Conservation (phyloP, 2,113 vertebrate species). For the Oryzias woworae region DNA sequence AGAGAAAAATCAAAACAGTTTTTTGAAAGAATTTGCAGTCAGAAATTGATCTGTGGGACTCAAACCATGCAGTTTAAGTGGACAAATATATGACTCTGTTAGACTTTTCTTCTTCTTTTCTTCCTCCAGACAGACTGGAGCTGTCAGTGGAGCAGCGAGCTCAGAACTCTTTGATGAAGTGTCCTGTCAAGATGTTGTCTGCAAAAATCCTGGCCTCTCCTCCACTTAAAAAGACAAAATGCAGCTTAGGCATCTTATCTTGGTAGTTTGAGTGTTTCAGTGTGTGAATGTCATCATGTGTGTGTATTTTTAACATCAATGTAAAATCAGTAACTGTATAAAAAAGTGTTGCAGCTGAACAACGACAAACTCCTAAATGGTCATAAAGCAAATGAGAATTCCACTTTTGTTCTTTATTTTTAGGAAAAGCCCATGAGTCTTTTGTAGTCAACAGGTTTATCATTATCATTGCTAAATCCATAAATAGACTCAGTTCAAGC, state of each 20-base stretch:
- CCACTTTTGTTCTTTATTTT: no score
- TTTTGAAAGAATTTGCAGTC: slow-evolving; percentile 72
- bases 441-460: no score
- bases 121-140: slow-evolving; percentile 66
- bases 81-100: slow-evolving; percentile 44
- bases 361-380: slow-evolving; percentile 4
- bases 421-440: no score
- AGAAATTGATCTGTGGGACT: slow-evolving; percentile 51
- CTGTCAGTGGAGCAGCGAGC: slow-evolving; percentile 55
- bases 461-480: no score
- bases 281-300: slow-evolving; percentile 32
- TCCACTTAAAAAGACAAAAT: slow-evolving; percentile 49
- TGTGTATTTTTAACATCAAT: slow-evolving; percentile 46
- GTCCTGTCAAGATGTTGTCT: slow-evolving; percentile 65
- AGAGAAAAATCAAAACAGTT: slow-evolving; percentile 57
- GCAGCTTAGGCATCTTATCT: slow-evolving; percentile 55
- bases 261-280: slow-evolving; percentile 27
- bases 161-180: slow-evolving; percentile 65
- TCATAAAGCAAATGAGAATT: not conserved
- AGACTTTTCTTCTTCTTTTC: slow-evolving; percentile 62
- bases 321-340: slow-evolving; percentile 15
- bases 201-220: slow-evolving; percentile 49
- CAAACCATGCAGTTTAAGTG: slow-evolving; percentile 40
- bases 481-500: no score
- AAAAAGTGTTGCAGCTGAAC: slow-evolving; percentile 11